phyloP scores from a whole-genome alignment of 2,888 invertebrate genomes.

The Sphaerophoria rueppellii region DNA sequence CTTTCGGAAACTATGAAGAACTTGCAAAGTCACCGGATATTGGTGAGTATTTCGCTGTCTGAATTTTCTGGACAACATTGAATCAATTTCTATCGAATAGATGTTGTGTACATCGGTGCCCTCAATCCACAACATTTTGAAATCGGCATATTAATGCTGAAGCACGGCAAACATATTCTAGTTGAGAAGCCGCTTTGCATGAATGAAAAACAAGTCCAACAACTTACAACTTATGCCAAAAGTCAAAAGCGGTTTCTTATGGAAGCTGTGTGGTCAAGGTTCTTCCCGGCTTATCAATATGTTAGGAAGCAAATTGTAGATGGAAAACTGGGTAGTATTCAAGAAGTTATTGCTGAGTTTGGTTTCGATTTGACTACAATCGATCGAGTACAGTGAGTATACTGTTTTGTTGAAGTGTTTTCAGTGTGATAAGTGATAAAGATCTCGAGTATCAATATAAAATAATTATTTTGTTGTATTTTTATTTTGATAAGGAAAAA shows the following conservation, averaged over 20 bases:
- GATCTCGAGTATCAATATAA: too few relatives aligned
- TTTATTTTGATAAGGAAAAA: slow-evolving; percentile 83
- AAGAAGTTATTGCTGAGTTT: slow-evolving; percentile 87
- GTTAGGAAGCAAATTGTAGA: slow-evolving; percentile 86
- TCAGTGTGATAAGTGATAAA: too few relatives aligned
- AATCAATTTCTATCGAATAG: slow-evolving; percentile 81
- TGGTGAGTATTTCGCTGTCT: slow-evolving; percentile 83
- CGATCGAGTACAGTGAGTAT: slow-evolving; percentile 82
- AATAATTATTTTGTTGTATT: too few relatives aligned
- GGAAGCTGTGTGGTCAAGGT: slow-evolving; percentile 96
- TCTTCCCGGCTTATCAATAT: slow-evolving; percentile 89
- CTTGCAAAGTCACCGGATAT: slow-evolving; percentile 89
- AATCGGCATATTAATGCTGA: slow-evolving; percentile 88
- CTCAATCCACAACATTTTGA: slow-evolving; percentile 90
- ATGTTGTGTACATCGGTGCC: slow-evolving; percentile 92
- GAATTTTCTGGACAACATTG: neutral
- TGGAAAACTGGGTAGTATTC: slow-evolving; percentile 88
- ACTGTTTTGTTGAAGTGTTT: too few relatives aligned
- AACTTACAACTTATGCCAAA: slow-evolving; percentile 87
- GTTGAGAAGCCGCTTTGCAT: slow-evolving; percentile 95
- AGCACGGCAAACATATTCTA: slow-evolving; percentile 92
- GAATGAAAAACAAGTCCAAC: slow-evolving; percentile 88
- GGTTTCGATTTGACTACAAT: slow-evolving; percentile 85
- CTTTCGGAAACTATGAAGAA: slow-evolving; percentile 90
- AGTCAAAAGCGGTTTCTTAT: slow-evolving; percentile 89